Evolutionary conservation across 1,140 invertebrate species (phyloP).

Genomic region (Hypothenemus hampei): DNA sequence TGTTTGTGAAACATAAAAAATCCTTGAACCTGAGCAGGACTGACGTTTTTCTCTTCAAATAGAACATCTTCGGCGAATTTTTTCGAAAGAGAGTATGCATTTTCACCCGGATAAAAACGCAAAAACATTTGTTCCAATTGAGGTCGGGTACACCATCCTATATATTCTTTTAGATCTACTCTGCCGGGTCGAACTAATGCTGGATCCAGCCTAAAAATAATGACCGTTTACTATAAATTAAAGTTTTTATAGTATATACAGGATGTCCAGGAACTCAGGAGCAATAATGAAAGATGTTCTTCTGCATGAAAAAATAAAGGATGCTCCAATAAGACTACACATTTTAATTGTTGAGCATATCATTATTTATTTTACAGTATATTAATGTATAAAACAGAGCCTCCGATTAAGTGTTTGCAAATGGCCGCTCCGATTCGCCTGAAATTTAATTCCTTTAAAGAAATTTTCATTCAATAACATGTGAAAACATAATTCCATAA

Average conservation of each 20-base stretch:
- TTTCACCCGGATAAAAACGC: conserved; percentile 77
- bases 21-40: conserved; percentile 91
- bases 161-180: conserved; percentile 90
- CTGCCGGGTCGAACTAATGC: conserved; percentile 95
- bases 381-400: too few species aligned
- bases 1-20: conserved; percentile 84
- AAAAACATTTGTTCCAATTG: conserved; percentile 89
- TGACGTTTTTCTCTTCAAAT: conserved; percentile 59
- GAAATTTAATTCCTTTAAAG: too few species aligned
- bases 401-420: too few species aligned
- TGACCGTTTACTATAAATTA: background rate
- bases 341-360: too few species aligned
- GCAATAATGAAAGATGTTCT: too few species aligned
- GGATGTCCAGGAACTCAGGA: too few species aligned
- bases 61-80: conserved; percentile 63
- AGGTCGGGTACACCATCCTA: conserved; percentile 75
- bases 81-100: conserved; percentile 45
- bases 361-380: too few species aligned
- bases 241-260: background rate
- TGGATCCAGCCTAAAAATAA: conserved; percentile 80
- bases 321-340: too few species aligned
- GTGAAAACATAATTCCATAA: too few species aligned
- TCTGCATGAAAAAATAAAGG: too few species aligned
- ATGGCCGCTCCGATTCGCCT: too few species aligned
- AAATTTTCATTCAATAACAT: too few species aligned